Evolutionary conservation across 2,888 invertebrate genomes (phyloP).

Genomic region (Psococerastis gibbosa): DNA sequence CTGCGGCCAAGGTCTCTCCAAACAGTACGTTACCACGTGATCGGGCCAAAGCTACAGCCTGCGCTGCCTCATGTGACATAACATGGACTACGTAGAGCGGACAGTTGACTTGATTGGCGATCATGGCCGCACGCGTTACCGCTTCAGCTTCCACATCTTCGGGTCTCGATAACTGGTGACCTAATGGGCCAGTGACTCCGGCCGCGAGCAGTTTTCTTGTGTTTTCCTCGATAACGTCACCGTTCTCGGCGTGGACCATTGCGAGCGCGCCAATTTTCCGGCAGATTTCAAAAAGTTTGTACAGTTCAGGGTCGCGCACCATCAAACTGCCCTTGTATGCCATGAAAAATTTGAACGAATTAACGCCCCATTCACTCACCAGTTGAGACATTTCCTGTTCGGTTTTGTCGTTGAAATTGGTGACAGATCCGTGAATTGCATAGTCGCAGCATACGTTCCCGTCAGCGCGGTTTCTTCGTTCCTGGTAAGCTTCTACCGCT

Average conservation of each 20-base stretch:
- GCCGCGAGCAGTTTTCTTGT: slow-evolving; percentile 61
- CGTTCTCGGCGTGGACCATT: slow-evolving; percentile 95
- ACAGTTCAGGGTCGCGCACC: slow-evolving; percentile 78
- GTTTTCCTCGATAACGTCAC: slow-evolving; percentile 81
- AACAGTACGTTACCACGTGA: slow-evolving; percentile 43
- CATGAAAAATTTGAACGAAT: slow-evolving; percentile 98
- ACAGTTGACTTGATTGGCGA: slow-evolving; percentile 77
- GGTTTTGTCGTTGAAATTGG: slow-evolving; percentile 57
- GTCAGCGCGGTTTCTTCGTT: slow-evolving; percentile 83
- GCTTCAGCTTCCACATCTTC: slow-evolving; percentile 97
- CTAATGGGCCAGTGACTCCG: slow-evolving; percentile 90
- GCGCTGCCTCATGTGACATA: slow-evolving; percentile 83
- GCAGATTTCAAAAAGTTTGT: slow-evolving; percentile 67
- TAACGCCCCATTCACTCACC: slow-evolving; percentile 65
- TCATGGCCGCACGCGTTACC: slow-evolving; percentile 79
- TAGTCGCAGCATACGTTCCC: slow-evolving; percentile 97
- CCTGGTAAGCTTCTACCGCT: slow-evolving; percentile 72
- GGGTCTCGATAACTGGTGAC: slow-evolving; percentile 80
- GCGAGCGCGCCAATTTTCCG: slow-evolving; percentile 72
- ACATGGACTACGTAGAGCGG: slow-evolving; percentile 93
- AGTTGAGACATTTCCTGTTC: slow-evolving; percentile 73
- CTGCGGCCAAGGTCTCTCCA: slow-evolving; percentile 84
- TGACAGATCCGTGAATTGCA: slow-evolving; percentile 76
- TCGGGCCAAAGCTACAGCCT: slow-evolving; percentile 51
- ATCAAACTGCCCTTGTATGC: slow-evolving; percentile 83